Evolutionary conservation across 2,113 vertebrate genomes (phyloP).

Genomic region (Platichthys stellatus): DNA sequence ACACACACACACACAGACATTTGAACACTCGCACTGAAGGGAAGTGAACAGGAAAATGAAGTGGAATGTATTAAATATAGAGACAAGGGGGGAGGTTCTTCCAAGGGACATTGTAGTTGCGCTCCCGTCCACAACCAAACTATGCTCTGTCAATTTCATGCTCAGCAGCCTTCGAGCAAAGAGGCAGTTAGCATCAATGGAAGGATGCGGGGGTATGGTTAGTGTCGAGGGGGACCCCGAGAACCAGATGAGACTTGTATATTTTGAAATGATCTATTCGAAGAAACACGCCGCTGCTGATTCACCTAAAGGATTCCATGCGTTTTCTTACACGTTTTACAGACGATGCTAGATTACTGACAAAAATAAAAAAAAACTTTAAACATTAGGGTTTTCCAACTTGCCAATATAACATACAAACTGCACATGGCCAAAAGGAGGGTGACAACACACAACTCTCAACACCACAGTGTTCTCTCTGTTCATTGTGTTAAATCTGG

Average conservation of each 20-base stretch:
- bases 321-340: slow-evolving; percentile 1
- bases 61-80: slow-evolving; percentile 37
- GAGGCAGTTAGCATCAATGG: slow-evolving; percentile 55
- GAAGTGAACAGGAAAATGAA: slow-evolving; percentile 48
- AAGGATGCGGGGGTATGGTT: slow-evolving; percentile 51
- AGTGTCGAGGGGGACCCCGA: slow-evolving; percentile 26
- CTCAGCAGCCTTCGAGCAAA: slow-evolving; percentile 66
- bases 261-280: slow-evolving; percentile 50
- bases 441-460: too few species aligned
- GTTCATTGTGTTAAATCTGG: too few species aligned
- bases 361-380: background rate
- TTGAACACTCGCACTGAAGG: slow-evolving; percentile 1
- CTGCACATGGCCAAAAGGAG: too few species aligned
- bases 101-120: slow-evolving; percentile 48
- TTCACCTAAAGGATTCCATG: slow-evolving; percentile 6
- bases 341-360: background rate
- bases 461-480: too few species aligned
- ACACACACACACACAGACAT: background rate
- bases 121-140: slow-evolving; percentile 55
- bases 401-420: too few species aligned
- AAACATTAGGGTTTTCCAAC: too few species aligned
- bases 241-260: slow-evolving; percentile 48
- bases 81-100: slow-evolving; percentile 35
- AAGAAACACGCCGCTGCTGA: slow-evolving; percentile 22
- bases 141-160: slow-evolving; percentile 72